Percentiles rank a stretch among this genome's conserved stretches.
phyloP scores from a whole-genome alignment of 2,113 vertebrate species.

The Ptychochromis oligacanthus region DNA sequence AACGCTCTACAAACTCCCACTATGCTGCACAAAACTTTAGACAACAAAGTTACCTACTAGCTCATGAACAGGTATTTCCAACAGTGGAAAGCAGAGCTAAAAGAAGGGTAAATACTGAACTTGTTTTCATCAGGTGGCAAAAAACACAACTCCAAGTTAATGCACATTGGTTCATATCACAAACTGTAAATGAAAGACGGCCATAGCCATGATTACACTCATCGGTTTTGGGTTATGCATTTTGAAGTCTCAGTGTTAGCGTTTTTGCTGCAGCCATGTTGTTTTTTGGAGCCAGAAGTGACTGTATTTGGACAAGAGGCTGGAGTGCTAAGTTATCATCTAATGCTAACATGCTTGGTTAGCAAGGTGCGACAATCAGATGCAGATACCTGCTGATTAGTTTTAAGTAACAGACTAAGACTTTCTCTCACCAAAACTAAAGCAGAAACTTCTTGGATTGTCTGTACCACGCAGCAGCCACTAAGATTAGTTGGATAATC shows the following conservation, averaged over 20 bases:
- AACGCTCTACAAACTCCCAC: neutral
- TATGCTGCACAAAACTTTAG: neutral
- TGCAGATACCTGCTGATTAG: neutral
- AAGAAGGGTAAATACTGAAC: neutral
- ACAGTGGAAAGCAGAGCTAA: neutral
- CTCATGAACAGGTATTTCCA: neutral
- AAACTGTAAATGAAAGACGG: neutral
- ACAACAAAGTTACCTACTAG: neutral
- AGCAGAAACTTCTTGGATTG: neutral
- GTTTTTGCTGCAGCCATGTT: no score
- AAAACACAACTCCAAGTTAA: neutral
- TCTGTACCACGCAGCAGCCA: neutral
- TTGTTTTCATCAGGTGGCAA: neutral
- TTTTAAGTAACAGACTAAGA: neutral
- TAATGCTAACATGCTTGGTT: neutral
- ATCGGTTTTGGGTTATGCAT: no score
- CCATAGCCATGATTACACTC: no score
- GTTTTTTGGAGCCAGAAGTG: no score
- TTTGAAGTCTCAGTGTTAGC: no score
- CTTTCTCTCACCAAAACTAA: neutral
- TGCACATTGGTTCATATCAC: neutral
- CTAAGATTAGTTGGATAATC: neutral
- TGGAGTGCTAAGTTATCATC: no score
- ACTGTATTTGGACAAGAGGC: no score
- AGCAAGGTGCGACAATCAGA: no score